These are phyloP conservation scores for Protomyctophum bolini DNA, from an alignment of 2,113 vertebrate genomes.

Conservation along the genomic window DNA sequence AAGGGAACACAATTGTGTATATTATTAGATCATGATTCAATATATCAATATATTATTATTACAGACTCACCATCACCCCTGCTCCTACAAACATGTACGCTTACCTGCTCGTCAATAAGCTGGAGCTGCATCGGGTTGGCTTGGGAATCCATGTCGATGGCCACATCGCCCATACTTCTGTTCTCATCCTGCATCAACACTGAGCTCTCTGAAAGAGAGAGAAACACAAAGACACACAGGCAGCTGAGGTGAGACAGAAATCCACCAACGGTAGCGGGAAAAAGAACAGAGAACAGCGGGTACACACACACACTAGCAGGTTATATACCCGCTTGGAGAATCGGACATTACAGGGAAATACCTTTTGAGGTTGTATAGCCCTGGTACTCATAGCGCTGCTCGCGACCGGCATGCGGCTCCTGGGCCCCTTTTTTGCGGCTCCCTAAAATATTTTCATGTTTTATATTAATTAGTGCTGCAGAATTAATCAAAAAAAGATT, in stretches of 20 bases:
- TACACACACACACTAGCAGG: conserved; percentile 53
- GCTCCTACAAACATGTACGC: no score
- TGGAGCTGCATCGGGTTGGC: conserved; percentile 87
- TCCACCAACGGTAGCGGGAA: conserved; percentile 32
- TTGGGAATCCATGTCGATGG: conserved; percentile 88
- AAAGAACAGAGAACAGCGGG: conserved; percentile 66
- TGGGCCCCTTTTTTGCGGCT: conserved; percentile 81
- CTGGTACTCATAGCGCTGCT: conserved; percentile 74
- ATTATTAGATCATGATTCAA: neutral
- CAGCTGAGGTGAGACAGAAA: conserved; percentile 20
- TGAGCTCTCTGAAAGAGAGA: conserved; percentile 75
- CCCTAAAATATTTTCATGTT: conserved; percentile 78
- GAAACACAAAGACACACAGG: conserved; percentile 25
- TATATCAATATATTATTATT: no score
- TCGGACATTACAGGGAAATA: conserved; percentile 73
- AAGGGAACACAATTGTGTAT: neutral
- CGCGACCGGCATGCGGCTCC: conserved; percentile 77
- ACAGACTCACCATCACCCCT: neutral
- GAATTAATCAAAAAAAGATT: no score
- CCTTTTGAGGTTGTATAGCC: conserved; percentile 77
- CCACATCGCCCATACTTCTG: conserved; percentile 81
- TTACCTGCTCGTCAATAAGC: conserved; percentile 91
- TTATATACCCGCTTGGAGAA: conserved; percentile 65
- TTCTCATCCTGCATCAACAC: conserved; percentile 89
- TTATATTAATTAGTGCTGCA: conserved; percentile 55